Conservation (phyloP, 2,113 vertebrate species). For the Anseranas semipalmata region DNA sequence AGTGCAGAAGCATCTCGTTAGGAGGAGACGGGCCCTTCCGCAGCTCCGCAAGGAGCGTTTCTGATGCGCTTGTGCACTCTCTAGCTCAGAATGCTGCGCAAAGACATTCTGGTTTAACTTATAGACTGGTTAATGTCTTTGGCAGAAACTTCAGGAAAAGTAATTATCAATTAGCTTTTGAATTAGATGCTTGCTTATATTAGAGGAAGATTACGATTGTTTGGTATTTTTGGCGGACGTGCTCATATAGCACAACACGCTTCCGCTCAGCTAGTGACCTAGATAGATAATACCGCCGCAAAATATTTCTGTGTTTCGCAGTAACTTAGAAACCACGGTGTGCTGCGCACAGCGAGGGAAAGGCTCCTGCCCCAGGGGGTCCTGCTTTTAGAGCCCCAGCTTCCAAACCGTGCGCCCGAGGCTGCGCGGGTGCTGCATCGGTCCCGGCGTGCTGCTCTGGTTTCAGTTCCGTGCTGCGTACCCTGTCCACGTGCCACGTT, state of each 20-base stretch:
- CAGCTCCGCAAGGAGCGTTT: not conserved
- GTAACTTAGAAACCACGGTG: accelerated
- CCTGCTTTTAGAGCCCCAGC: not conserved
- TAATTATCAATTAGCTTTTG: not conserved
- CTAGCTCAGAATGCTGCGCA: not conserved
- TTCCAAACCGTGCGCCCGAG: accelerated
- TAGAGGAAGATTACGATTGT: not conserved
- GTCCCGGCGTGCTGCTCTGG: not conserved
- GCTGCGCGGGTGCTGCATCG: accelerated
- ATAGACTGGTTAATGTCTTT: not conserved
- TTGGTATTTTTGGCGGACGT: not conserved
- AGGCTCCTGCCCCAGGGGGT: not conserved
- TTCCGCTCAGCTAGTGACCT: not conserved
- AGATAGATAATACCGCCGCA: accelerated
- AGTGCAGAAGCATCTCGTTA: not conserved
- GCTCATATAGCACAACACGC: not conserved
- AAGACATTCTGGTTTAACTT: not conserved
- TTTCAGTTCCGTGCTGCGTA: not conserved
- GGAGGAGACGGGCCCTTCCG: not conserved
- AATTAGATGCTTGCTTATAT: not conserved
- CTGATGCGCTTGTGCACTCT: not conserved
- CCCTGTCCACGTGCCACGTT: not conserved
- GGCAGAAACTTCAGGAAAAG: not conserved
- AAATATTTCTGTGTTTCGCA: not conserved
- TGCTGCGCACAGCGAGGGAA: not conserved